These are phyloP conservation scores for Drosophila merina DNA, from an alignment of 2,888 invertebrate genomes.

Conservation along the genomic window DNA sequence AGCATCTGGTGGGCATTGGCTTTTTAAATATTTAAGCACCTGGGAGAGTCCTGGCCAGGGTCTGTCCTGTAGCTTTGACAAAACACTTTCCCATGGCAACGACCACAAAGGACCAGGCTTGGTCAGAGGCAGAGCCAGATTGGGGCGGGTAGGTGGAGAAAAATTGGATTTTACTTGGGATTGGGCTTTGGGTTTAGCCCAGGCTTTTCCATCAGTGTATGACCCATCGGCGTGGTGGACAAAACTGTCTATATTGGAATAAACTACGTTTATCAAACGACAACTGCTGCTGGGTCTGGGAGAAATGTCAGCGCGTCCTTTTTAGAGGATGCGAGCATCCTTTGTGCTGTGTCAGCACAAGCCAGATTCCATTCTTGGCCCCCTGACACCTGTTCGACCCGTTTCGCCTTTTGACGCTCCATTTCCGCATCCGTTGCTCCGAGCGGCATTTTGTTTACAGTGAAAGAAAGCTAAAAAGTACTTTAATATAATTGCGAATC, in stretches of 20 bases:
- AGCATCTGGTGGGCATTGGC: slow-evolving; percentile 38
- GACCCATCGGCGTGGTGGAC: slow-evolving; percentile 12
- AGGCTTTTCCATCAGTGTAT: slow-evolving; percentile 8
- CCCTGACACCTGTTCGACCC: slow-evolving; percentile 10
- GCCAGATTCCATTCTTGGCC: slow-evolving; percentile 23
- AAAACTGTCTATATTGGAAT: slow-evolving; percentile 39
- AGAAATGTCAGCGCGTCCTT: slow-evolving; percentile 38
- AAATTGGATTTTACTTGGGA: slow-evolving; percentile 21
- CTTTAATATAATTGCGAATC: slow-evolving; percentile 57
- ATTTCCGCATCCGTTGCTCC: slow-evolving; percentile 46
- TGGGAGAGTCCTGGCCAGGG: neutral
- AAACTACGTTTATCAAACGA: slow-evolving; percentile 30
- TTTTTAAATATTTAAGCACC: slow-evolving; percentile 52
- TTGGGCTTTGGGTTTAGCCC: slow-evolving; percentile 16
- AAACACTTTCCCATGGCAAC: slow-evolving; percentile 41
- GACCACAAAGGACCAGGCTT: slow-evolving; percentile 22
- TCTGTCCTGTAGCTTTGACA: slow-evolving; percentile 38
- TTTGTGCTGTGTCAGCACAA: slow-evolving; percentile 44
- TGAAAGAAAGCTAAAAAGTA: slow-evolving; percentile 28
- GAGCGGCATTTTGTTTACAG: slow-evolving; percentile 41
- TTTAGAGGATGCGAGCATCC: slow-evolving; percentile 20
- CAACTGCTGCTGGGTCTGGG: slow-evolving; percentile 9
- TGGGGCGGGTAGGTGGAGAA: neutral
- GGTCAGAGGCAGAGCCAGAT: neutral
- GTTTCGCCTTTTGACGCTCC: slow-evolving; percentile 30